These are phyloP conservation scores for Pemphigus obesinymphae DNA, from an alignment of 1,140 invertebrate genomes.

Conservation along the genomic window DNA sequence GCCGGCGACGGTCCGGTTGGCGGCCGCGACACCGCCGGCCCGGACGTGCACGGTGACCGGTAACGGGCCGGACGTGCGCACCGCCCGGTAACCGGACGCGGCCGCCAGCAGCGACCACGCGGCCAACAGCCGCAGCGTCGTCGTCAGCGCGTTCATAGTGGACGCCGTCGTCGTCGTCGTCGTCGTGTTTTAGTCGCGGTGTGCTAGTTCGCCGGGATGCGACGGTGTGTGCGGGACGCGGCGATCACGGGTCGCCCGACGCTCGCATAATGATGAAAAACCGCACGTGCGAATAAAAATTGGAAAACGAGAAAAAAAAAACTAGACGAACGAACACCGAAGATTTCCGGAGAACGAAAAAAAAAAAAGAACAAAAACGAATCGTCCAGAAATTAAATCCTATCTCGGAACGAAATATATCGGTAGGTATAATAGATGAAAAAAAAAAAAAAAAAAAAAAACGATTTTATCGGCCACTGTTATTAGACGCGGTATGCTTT, in stretches of 20 bases:
- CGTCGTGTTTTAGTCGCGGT: not conserved
- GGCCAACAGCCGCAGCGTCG: not conserved
- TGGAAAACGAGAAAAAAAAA: not conserved
- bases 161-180: not conserved
- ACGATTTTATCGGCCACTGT: not conserved
- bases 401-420: too few species aligned
- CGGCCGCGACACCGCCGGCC: not conserved
- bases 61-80: constrained; percentile 23
- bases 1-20: not conserved
- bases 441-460: not conserved
- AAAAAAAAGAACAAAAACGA: too few species aligned
- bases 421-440: not conserved
- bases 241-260: constrained; percentile 1
- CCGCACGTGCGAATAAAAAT: not conserved
- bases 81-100: constrained; percentile 21
- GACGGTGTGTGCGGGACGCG: not conserved
- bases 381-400: too few species aligned
- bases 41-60: constrained; percentile 34
- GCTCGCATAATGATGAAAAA: not conserved
- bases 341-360: too few species aligned
- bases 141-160: not conserved
- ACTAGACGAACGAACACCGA: too few species aligned
- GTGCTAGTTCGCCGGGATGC: not conserved
- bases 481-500: not conserved
- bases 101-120: not conserved